Conservation (phyloP, 1,140 invertebrate genomes). For the Acromyrmex heyeri region DNA sequence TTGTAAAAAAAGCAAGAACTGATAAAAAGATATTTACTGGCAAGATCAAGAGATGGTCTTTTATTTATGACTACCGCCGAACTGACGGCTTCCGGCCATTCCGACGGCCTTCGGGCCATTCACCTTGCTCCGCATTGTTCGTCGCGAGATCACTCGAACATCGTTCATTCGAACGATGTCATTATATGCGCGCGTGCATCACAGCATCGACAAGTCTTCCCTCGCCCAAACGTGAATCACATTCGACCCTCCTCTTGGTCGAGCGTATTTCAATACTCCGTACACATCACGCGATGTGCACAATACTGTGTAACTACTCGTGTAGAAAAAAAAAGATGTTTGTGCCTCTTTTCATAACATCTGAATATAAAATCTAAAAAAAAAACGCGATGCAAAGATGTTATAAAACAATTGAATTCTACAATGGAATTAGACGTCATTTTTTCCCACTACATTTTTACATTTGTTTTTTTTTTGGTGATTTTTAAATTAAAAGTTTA, state of each 20-base stretch:
- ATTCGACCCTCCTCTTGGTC: background rate
- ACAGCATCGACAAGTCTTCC: conserved; percentile 10
- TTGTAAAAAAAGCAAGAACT: background rate
- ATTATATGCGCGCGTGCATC: conserved; percentile 28
- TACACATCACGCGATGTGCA: background rate
- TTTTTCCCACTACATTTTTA: too few relatives aligned
- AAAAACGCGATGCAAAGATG: background rate
- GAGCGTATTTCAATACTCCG: conserved; percentile 4
- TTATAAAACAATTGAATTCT: background rate
- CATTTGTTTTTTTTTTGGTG: too few relatives aligned
- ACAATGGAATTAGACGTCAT: too few relatives aligned
- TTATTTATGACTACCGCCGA: background rate
- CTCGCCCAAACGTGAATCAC: conserved; percentile 27
- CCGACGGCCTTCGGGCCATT: conserved; percentile 70
- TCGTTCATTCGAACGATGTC: conserved; percentile 59
- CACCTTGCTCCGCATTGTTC: conserved; percentile 73
- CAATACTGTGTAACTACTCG: background rate
- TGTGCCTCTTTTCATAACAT: background rate
- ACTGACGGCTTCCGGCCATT: conserved; percentile 31
- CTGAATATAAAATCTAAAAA: background rate
- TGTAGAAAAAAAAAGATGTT: too few relatives aligned
- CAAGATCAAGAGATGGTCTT: background rate
- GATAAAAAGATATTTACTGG: background rate
- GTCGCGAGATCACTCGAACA: conserved; percentile 59
- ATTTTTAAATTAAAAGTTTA: too few relatives aligned